phyloP scores from a whole-genome alignment of 2,888 invertebrate genomes.

The Mythimna lalbum region DNA sequence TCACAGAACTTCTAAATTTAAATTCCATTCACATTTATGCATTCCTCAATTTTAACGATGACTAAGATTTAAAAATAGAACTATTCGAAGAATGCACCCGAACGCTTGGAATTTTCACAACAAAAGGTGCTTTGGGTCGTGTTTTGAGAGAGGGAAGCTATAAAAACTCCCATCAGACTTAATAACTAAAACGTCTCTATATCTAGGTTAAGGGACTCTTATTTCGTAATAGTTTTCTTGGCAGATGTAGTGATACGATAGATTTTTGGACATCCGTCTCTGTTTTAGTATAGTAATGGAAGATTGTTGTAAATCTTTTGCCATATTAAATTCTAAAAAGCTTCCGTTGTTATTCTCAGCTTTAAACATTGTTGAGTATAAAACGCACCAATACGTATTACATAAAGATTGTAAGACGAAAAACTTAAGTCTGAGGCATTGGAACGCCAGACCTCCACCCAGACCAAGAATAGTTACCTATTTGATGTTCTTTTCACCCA shows the following conservation, averaged over 20 bases:
- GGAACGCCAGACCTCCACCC: not conserved
- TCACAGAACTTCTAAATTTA: not conserved
- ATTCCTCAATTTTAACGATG: slow-evolving; percentile 29
- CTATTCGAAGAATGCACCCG: slow-evolving; percentile 42
- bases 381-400: not conserved
- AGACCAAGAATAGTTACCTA: no score
- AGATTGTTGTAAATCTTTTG: slow-evolving; percentile 3
- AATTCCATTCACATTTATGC: slow-evolving; percentile 9
- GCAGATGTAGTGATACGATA: slow-evolving; percentile 14
- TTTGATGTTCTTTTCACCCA: no score
- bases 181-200: slow-evolving; percentile 28
- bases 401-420: not conserved
- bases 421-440: not conserved
- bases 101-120: slow-evolving; percentile 38
- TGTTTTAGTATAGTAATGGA: not conserved
- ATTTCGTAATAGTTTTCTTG: slow-evolving; percentile 55
- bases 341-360: not conserved
- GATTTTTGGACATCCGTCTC: slow-evolving; percentile 30
- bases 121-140: slow-evolving; percentile 38
- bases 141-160: slow-evolving; percentile 36
- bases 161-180: slow-evolving; percentile 50
- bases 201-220: slow-evolving; percentile 55
- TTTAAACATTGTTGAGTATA: not conserved
- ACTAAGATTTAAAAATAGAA: slow-evolving; percentile 34
- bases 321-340: not conserved